These are phyloP conservation scores for Dasypolia templi DNA, from an alignment of 2,888 invertebrate species.

Conservation along the genomic window DNA sequence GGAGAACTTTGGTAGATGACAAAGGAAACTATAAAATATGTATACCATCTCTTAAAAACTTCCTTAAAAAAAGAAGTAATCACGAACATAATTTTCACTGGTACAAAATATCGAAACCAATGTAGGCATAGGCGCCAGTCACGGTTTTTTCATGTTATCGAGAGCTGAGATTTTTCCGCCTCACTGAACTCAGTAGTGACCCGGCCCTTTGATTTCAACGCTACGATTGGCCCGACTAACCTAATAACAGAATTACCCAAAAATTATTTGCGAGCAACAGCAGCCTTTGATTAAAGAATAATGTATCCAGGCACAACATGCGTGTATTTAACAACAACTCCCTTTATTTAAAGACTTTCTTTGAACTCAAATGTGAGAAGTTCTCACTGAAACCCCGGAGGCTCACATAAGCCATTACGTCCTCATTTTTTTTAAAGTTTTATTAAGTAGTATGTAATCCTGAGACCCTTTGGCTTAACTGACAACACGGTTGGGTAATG, in stretches of 20 bases:
- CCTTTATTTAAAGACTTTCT: conserved; percentile 29
- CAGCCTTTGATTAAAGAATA: conserved; percentile 52
- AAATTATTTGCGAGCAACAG: conserved; percentile 38
- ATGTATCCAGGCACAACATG: conserved; percentile 35
- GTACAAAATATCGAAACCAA: conserved; percentile 45
- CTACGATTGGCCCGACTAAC: conserved; percentile 48
- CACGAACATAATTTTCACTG: conserved; percentile 29
- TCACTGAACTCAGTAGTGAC: conserved; percentile 52
- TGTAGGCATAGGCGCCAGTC: conserved; percentile 50
- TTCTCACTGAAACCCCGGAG: conserved; percentile 52
- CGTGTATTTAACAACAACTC: conserved; percentile 52
- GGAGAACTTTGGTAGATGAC: not conserved
- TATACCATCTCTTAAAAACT: not conserved
- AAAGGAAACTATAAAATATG: conserved; percentile 8
- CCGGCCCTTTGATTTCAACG: conserved; percentile 52
- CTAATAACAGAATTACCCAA: conserved; percentile 47
- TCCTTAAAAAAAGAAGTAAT: conserved; percentile 33
- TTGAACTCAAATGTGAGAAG: conserved; percentile 36
- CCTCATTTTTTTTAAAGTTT: conserved; percentile 81
- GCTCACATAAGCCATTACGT: conserved; percentile 57
- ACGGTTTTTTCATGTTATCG: conserved; percentile 63
- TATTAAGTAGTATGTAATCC: conserved; percentile 86
- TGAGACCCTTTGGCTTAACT: conserved; percentile 87
- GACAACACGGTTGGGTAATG: conserved; percentile 89
- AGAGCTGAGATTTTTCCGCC: conserved; percentile 55